Percentiles rank a stretch among this genome's conserved stretches.
Evolutionary conservation across 1,140 invertebrate species (phyloP).

Genomic region (Brachionus calyciflorus): DNA sequence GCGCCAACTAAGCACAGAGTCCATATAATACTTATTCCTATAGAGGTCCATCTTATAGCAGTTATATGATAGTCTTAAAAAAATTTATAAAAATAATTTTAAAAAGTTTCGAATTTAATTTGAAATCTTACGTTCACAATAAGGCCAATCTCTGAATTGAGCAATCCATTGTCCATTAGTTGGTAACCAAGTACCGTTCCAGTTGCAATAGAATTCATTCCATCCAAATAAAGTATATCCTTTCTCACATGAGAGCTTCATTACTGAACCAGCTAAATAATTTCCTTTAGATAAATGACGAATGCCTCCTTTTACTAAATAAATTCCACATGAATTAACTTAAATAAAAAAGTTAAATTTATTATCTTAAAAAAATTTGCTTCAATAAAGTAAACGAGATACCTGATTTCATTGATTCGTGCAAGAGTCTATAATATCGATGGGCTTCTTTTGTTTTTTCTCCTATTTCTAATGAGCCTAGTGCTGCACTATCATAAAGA

Average conservation of each 20-base stretch:
- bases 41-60: constrained; percentile 45
- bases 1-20: constrained; percentile 11
- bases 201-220: constrained; percentile 42
- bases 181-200: constrained; percentile 46
- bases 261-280: constrained; percentile 39
- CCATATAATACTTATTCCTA: constrained; percentile 45
- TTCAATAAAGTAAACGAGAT: not conserved
- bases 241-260: constrained; percentile 34
- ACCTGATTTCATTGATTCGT: constrained; percentile 47
- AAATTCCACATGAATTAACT: constrained; percentile 47
- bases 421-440: constrained; percentile 27
- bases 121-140: constrained; percentile 33
- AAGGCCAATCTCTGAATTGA: constrained; percentile 46
- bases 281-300: constrained; percentile 41
- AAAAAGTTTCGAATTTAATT: not conserved
- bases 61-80: constrained; percentile 46
- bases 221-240: constrained; percentile 46
- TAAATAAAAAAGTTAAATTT: not conserved
- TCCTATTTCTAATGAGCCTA: constrained; percentile 46
- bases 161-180: constrained; percentile 43
- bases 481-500: constrained; percentile 32
- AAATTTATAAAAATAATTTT: not conserved
- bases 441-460: constrained; percentile 38
- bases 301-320: constrained; percentile 28
- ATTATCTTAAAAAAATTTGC: not conserved